Conservation (phyloP, 2,888 invertebrate genomes). For the Carterocephalus palaemon region DNA sequence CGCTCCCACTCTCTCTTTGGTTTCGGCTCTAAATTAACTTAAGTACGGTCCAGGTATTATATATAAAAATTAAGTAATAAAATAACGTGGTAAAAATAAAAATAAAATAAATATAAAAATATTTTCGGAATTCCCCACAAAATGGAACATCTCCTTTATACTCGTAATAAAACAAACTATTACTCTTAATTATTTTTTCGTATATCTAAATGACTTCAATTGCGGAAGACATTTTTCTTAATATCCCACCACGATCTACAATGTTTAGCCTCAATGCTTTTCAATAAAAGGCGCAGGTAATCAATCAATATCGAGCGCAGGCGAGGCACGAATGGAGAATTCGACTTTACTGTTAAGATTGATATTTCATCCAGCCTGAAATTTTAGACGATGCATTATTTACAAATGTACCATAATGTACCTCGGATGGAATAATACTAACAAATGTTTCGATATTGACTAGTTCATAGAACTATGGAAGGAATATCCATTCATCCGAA, state of each 20-base stretch:
- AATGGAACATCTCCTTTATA: too few relatives aligned
- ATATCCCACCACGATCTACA: slow-evolving; percentile 10
- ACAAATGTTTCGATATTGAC: too few relatives aligned
- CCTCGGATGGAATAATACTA: too few relatives aligned
- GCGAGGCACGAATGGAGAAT: slow-evolving; percentile 28
- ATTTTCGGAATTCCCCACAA: background rate
- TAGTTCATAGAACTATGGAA: too few relatives aligned
- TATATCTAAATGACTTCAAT: slow-evolving; percentile 4
- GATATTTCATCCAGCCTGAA: slow-evolving; percentile 9
- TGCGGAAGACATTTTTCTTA: slow-evolving; percentile 8
- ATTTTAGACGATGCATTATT: slow-evolving; percentile 13
- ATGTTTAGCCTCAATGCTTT: slow-evolving; percentile 29
- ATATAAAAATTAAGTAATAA: too few relatives aligned
- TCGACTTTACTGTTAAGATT: slow-evolving; percentile 11
- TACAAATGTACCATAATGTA: too few relatives aligned
- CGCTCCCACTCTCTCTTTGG: too few relatives aligned
- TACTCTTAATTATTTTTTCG: slow-evolving; percentile 1
- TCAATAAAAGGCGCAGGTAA: slow-evolving; percentile 43
- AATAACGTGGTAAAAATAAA: too few relatives aligned
- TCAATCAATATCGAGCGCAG: slow-evolving; percentile 57
- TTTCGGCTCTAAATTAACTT: too few relatives aligned
- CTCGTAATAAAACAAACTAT: too few relatives aligned
- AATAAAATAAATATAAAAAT: slow-evolving; percentile 28
- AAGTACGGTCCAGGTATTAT: too few relatives aligned
- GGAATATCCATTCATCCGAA: too few relatives aligned